These are phyloP conservation scores for Orius laevigatus DNA, from an alignment of 1,140 invertebrate genomes.

Conservation along the genomic window DNA sequence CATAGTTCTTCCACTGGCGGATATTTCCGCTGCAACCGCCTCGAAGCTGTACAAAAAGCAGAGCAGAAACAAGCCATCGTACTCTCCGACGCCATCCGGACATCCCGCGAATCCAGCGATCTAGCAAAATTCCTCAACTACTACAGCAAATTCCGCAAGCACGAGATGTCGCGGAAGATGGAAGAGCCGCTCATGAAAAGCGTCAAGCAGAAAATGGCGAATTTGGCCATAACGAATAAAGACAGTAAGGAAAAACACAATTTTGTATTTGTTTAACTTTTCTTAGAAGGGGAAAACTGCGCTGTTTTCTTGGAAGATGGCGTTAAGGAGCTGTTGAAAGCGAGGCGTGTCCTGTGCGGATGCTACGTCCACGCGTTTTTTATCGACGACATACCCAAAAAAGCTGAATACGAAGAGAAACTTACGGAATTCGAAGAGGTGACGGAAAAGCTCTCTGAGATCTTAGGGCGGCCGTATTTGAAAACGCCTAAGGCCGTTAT, in stretches of 20 bases:
- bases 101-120: slow-evolving; percentile 39
- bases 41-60: slow-evolving; percentile 46
- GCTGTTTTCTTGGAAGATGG: slow-evolving; percentile 47
- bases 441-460: slow-evolving; percentile 46
- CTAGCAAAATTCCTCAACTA: slow-evolving; percentile 48
- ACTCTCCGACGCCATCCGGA: slow-evolving; percentile 38
- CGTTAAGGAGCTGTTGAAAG: slow-evolving; percentile 43
- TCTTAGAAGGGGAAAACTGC: slow-evolving; percentile 27
- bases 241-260: slow-evolving; percentile 24
- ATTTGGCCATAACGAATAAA: slow-evolving; percentile 31
- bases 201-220: slow-evolving; percentile 45
- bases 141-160: slow-evolving; percentile 48
- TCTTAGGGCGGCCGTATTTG: slow-evolving; percentile 46
- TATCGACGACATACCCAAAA: slow-evolving; percentile 45
- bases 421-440: slow-evolving; percentile 49
- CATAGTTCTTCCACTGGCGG: slow-evolving; percentile 56
- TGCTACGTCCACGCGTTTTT: slow-evolving; percentile 54
- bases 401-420: slow-evolving; percentile 21
- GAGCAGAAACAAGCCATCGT: slow-evolving; percentile 42
- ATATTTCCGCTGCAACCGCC: slow-evolving; percentile 55
- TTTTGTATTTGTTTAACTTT: slow-evolving; percentile 2
- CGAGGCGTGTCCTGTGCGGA: slow-evolving; percentile 43
- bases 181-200: slow-evolving; percentile 43
- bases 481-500: slow-evolving; percentile 43
- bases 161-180: slow-evolving; percentile 44